phyloP scores from a whole-genome alignment of 2,113 vertebrate genomes.

The Hemicordylus capensis region DNA sequence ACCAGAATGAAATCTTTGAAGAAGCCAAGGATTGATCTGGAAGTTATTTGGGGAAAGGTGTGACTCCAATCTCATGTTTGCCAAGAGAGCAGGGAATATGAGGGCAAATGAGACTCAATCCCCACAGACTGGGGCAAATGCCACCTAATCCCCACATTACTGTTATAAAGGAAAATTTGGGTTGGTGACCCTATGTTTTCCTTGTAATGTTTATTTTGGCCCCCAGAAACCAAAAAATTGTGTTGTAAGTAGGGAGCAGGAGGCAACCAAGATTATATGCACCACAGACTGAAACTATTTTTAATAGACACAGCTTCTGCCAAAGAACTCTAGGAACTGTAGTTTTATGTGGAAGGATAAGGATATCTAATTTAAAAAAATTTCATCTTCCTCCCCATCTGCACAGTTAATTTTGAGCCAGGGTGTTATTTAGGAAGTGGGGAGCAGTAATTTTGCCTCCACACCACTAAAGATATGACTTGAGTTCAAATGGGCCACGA shows the following conservation, averaged over 20 bases:
- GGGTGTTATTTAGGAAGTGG: too few relatives aligned
- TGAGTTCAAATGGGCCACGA: too few relatives aligned
- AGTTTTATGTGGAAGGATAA: too few relatives aligned
- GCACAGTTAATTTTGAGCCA: too few relatives aligned
- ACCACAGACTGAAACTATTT: too few relatives aligned
- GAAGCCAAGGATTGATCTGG: neutral
- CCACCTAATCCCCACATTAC: too few relatives aligned
- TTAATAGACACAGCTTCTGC: neutral
- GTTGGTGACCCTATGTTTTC: neutral
- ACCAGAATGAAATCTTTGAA: neutral
- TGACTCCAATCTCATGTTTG: neutral
- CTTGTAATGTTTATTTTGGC: neutral
- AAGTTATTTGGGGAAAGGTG: neutral
- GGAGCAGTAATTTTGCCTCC: too few relatives aligned
- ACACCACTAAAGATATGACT: too few relatives aligned
- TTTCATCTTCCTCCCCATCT: too few relatives aligned
- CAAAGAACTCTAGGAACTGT: neutral
- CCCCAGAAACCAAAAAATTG: neutral
- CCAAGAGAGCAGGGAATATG: neutral
- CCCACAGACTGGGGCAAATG: too few relatives aligned
- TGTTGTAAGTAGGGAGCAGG: neutral
- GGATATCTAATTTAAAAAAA: neutral
- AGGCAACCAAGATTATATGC: neutral
- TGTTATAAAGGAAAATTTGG: neutral
- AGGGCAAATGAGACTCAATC: too few relatives aligned